Percentiles rank a stretch among this genome's conserved stretches.
Evolutionary conservation across 2,797 vertebrate species (phyloP).

Genomic region (Enteromius afrohamiltoni): DNA sequence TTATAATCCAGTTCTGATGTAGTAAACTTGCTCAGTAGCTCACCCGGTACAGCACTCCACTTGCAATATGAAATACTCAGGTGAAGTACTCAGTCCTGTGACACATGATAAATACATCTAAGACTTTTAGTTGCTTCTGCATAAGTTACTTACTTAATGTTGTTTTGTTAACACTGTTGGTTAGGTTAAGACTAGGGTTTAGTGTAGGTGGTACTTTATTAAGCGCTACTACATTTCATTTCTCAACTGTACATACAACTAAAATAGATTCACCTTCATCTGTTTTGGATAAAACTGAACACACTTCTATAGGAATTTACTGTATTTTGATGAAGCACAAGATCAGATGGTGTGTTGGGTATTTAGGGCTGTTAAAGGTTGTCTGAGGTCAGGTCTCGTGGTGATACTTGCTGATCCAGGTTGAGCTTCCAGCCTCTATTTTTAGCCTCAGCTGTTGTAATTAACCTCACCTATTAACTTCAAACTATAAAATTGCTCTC

Average conservation of each 20-base stretch:
- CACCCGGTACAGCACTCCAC: background rate
- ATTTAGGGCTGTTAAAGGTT: background rate
- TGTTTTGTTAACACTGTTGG: background rate
- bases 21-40: background rate
- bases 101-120: background rate
- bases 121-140: background rate
- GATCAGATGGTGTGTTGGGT: background rate
- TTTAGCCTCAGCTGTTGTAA: slow-evolving; percentile 33
- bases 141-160: background rate
- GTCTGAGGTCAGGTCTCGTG: slow-evolving; percentile 1
- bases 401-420: slow-evolving; percentile 28
- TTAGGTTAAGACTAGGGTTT: background rate
- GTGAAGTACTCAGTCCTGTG: background rate
- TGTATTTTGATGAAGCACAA: background rate
- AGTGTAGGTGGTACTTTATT: background rate
- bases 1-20: background rate
- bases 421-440: slow-evolving; percentile 27
- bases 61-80: background rate
- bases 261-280: background rate
- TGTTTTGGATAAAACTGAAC: background rate
- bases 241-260: too few species aligned
- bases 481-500: slow-evolving; percentile 18
- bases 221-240: background rate
- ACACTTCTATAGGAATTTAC: background rate
- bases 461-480: slow-evolving; percentile 38